A percentile compares a stretch with the other conserved stretches of the same genome.
Conservation (phyloP, 2,113 vertebrate species). For the Riparia riparia region DNA sequence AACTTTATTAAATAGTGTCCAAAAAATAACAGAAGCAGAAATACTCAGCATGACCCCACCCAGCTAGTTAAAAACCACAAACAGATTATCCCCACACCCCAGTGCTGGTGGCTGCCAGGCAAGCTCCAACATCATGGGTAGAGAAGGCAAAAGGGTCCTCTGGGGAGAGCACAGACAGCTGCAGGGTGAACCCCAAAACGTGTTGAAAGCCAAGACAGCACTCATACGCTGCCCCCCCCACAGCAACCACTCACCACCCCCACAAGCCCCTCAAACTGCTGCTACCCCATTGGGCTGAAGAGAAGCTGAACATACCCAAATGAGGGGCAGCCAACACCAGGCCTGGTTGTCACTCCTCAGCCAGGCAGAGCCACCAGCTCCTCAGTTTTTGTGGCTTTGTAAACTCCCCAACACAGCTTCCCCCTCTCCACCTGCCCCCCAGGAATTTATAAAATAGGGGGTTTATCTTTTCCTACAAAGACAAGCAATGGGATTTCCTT, state of each 20-base stretch:
- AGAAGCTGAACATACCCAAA: not conserved
- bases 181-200: not conserved
- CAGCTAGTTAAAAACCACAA: slow-evolving; percentile 3
- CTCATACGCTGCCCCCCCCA: not conserved
- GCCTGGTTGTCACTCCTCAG: not conserved
- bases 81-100: not conserved
- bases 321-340: not conserved
- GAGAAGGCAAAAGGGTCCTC: not conserved
- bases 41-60: not conserved
- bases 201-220: not conserved
- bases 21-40: slow-evolving; percentile 64
- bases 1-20: slow-evolving; percentile 77
- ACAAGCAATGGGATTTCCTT: not conserved
- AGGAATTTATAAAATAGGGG: slow-evolving; percentile 1
- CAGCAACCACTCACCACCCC: not conserved
- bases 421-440: not conserved
- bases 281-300: rapidly evolving
- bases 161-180: not conserved
- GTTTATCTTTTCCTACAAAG: slow-evolving; percentile 37
- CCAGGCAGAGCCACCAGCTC: not conserved
- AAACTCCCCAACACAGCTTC: rapidly evolving
- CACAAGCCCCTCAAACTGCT: not conserved
- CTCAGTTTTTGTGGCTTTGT: not conserved
- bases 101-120: not conserved
- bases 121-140: rapidly evolving